Evolutionary conservation across 92 coral and sea anemone genomes (phyloP).

Genomic region (Pocillopora meandrina): DNA sequence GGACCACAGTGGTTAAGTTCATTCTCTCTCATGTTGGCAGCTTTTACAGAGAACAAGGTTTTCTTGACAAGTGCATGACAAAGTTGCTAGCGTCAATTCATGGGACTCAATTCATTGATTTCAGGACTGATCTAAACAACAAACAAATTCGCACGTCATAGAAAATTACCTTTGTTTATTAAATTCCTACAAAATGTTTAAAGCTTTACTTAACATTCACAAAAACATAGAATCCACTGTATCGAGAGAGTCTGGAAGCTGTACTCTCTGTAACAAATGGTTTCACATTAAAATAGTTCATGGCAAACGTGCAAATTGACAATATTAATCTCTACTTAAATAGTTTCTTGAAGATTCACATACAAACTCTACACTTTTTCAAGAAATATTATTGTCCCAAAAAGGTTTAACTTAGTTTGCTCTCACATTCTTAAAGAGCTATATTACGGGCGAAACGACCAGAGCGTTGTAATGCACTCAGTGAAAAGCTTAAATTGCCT

Average conservation of each 20-base stretch:
- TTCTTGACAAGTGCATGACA: too few relatives aligned
- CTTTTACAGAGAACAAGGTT: too few relatives aligned
- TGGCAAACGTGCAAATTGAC: slow-evolving; percentile 1
- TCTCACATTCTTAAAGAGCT: neutral
- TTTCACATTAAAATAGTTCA: neutral
- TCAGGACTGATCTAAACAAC: neutral
- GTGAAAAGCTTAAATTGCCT: neutral
- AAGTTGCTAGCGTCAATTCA: neutral
- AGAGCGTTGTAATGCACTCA: neutral
- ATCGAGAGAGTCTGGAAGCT: neutral
- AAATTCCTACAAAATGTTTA: slow-evolving; percentile 12
- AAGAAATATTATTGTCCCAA: slow-evolving; percentile 27
- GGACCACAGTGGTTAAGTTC: too few relatives aligned
- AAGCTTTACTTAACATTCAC: neutral
- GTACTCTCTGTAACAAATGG: neutral
- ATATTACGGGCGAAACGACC: neutral
- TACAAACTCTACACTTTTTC: slow-evolving; percentile 14
- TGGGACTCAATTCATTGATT: neutral
- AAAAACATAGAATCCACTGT: slow-evolving; percentile 9
- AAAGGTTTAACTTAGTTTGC: slow-evolving; percentile 13
- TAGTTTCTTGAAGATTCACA: slow-evolving; percentile 12
- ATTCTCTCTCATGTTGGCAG: too few relatives aligned
- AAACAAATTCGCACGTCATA: neutral
- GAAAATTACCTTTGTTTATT: slow-evolving; percentile 22
- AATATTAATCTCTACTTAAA: slow-evolving; percentile 28